Percentiles rank a stretch among this genome's conserved stretches.
Evolutionary conservation across 1,140 invertebrate genomes (phyloP).

Genomic region (Probaryconus sp.): DNA sequence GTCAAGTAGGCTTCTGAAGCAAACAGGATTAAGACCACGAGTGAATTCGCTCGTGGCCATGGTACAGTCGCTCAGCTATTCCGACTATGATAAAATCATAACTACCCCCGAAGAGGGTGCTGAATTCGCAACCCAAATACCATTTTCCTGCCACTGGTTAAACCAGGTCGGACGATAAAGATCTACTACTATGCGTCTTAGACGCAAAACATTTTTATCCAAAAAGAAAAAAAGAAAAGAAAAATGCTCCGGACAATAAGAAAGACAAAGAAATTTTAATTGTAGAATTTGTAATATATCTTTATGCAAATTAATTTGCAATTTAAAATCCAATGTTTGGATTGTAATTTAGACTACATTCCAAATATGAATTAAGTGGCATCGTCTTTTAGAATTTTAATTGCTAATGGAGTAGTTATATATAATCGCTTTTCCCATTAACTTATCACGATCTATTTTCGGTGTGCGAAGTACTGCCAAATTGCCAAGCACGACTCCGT

Average conservation of each 20-base stretch:
- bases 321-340: no score
- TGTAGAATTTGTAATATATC: no score
- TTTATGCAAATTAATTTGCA: no score
- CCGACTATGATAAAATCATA: constrained; percentile 23
- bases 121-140: constrained; percentile 14
- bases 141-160: neutral
- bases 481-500: constrained; percentile 20
- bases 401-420: constrained; percentile 19
- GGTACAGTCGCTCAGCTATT: neutral
- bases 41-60: constrained; percentile 8
- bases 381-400: neutral
- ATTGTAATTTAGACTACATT: no score
- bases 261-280: neutral
- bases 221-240: no score
- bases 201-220: constrained; percentile 11
- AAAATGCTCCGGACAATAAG: neutral
- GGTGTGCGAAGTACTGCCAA: constrained; percentile 6
- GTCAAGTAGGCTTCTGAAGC: constrained; percentile 28
- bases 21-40: constrained; percentile 36
- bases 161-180: constrained; percentile 13
- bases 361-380: no score
- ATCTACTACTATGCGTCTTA: constrained; percentile 12
- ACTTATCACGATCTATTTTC: constrained; percentile 8
- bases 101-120: neutral
- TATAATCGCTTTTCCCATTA: no score